These are phyloP conservation scores for Prinia subflava DNA, from an alignment of 2,113 vertebrate species.

Conservation along the genomic window DNA sequence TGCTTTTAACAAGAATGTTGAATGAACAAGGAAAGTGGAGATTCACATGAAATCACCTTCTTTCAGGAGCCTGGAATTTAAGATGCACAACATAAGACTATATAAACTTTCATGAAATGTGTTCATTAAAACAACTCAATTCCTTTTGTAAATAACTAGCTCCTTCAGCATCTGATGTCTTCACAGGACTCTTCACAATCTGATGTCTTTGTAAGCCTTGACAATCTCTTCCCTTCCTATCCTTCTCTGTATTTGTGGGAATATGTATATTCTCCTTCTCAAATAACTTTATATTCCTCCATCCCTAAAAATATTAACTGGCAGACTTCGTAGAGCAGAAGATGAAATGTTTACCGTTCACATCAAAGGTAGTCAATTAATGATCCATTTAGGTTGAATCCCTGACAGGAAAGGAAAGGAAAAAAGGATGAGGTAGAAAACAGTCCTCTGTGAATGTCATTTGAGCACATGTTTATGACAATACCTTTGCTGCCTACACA, in stretches of 20 bases:
- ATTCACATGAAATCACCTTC: not conserved
- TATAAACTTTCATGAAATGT: conserved; percentile 39
- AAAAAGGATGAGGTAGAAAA: not conserved
- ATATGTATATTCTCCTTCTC: not conserved
- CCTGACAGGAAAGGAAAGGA: not conserved
- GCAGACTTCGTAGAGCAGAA: not conserved
- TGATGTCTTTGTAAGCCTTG: not conserved
- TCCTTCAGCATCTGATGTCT: not conserved
- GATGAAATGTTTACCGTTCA: not conserved
- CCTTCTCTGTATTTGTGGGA: not conserved
- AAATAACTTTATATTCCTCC: not conserved
- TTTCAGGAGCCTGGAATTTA: not conserved
- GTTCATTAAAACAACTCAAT: conserved; percentile 5
- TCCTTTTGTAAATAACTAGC: not conserved
- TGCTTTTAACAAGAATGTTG: not conserved
- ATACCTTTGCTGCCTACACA: not conserved
- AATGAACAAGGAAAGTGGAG: not conserved
- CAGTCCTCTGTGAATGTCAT: not conserved
- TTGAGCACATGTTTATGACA: not conserved
- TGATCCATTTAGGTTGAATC: conserved; percentile 19
- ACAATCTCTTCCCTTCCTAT: not conserved
- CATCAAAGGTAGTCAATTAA: conserved; percentile 28
- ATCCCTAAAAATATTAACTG: conserved; percentile 1
- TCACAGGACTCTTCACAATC: not conserved
- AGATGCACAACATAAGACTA: not conserved